Evolutionary conservation across 2,113 vertebrate species (phyloP), one percentile per base, ranked within the genome.

Genomic region (Rattus norvegicus): DNA sequence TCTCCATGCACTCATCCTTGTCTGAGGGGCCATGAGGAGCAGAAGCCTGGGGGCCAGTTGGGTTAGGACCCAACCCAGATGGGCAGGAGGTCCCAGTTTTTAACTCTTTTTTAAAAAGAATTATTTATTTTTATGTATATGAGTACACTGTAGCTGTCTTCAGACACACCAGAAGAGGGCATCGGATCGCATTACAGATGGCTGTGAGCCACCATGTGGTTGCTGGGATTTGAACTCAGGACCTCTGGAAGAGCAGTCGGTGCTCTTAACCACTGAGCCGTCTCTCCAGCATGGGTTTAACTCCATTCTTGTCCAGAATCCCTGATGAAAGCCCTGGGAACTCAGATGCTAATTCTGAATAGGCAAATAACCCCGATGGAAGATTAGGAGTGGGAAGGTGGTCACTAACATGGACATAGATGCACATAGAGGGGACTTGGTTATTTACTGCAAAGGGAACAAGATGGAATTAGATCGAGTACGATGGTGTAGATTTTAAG

Each of bases 1-100:
- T 99, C 95, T 99, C 99, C 0, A 99, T 99, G 9, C 99, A 99
- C 97, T 99, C 99, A 0, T 99, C 99, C 98, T 99, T 99, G 92
- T 99, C 99, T 77, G 75, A 77, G 26, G 36, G 70, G 19, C 70
- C 70, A 76, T 99, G 96, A 10, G 1, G 49, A 65, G 72, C 43
- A 61, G 52, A 7, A 33, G 61, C 30, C 26, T 87, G 88, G 65
- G 13, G 43, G 61, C 65, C 22, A 20, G 54, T 36, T 7, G 39
- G 33, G 65, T 76, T 24, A 28, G 47, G 14, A 80, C 22, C 56
- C 86, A n/a, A 0, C 0, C 3, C 1, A 12, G 16, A 61, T 13
- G 20, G 43, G 61, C 47, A 49, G 39, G 19, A 33, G 7, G 36
- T n/a, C 16, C 77, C 9, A 14, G 33, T 19, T 36, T 43, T 49